Evolutionary conservation across 1,140 invertebrate species (phyloP).

Genomic region (Himalopsyche phryganea): DNA sequence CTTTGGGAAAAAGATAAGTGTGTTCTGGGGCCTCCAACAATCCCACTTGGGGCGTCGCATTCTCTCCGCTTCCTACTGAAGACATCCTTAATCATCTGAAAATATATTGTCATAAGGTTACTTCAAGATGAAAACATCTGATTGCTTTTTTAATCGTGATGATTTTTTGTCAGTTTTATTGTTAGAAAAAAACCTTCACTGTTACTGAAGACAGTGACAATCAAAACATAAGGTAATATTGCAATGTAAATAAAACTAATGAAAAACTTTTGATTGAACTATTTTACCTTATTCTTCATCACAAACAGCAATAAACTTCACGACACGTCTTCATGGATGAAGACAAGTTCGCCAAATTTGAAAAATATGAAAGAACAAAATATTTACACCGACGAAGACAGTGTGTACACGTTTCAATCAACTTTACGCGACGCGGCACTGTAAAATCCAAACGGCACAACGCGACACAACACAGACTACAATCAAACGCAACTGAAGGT

Average conservation of each 20-base stretch:
- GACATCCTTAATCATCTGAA: slow-evolving; percentile 55
- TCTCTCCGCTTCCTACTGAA: slow-evolving; percentile 55
- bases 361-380: slow-evolving; percentile 6
- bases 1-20: slow-evolving; percentile 55
- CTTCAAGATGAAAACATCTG: no score
- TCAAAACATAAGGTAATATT: slow-evolving; percentile 21
- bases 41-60: slow-evolving; percentile 46
- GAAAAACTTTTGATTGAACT: background rate
- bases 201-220: background rate
- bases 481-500: slow-evolving; percentile 11
- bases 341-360: slow-evolving; percentile 2
- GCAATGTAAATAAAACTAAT: background rate
- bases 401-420: slow-evolving; percentile 23
- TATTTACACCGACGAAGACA: slow-evolving; percentile 16
- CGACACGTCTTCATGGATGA: slow-evolving; percentile 19
- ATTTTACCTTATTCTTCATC: slow-evolving; percentile 23
- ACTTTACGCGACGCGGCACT: slow-evolving; percentile 15
- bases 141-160: no score
- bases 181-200: no score
- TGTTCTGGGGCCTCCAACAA: slow-evolving; percentile 55
- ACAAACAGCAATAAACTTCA: slow-evolving; percentile 12
- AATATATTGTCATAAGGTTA: background rate
- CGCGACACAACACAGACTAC: slow-evolving; percentile 12
- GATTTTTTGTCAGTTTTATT: no score
- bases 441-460: slow-evolving; percentile 4